These are phyloP conservation scores for Rhyacophila brunnea DNA, from an alignment of 1,140 invertebrate genomes.

Conservation along the genomic window DNA sequence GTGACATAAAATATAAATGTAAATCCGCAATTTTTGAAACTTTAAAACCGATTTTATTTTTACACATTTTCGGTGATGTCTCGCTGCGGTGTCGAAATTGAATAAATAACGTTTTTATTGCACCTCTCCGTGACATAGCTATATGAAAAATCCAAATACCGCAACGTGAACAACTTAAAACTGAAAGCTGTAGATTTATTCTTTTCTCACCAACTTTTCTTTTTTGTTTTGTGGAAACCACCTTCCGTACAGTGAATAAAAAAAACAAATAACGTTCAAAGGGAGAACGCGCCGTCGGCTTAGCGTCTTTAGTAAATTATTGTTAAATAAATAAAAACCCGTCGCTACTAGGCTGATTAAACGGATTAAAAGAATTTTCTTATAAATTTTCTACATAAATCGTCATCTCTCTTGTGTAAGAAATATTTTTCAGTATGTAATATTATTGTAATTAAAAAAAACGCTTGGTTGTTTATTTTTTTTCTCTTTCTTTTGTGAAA, in stretches of 20 bases:
- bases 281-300: not conserved
- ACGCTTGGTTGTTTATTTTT: constrained; percentile 11
- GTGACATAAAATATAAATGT: too few relatives aligned
- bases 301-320: constrained; percentile 16
- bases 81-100: too few relatives aligned
- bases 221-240: constrained; percentile 10
- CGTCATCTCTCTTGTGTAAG: constrained; percentile 3
- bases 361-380: not conserved
- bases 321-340: constrained; percentile 10
- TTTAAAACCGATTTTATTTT: too few relatives aligned
- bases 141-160: too few relatives aligned
- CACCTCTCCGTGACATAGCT: too few relatives aligned
- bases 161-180: too few relatives aligned
- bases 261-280: constrained; percentile 5
- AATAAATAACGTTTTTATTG: too few relatives aligned
- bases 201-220: not conserved
- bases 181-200: not conserved
- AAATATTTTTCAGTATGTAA: constrained; percentile 25
- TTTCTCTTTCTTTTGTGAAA: constrained; percentile 1
- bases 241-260: not conserved
- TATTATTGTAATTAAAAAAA: not conserved
- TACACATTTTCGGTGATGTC: too few relatives aligned
- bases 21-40: too few relatives aligned
- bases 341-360: not conserved
- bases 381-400: constrained; percentile 20